Evolutionary conservation across 1,140 invertebrate genomes (phyloP).

Genomic region (Geopemphigus sp.): DNA sequence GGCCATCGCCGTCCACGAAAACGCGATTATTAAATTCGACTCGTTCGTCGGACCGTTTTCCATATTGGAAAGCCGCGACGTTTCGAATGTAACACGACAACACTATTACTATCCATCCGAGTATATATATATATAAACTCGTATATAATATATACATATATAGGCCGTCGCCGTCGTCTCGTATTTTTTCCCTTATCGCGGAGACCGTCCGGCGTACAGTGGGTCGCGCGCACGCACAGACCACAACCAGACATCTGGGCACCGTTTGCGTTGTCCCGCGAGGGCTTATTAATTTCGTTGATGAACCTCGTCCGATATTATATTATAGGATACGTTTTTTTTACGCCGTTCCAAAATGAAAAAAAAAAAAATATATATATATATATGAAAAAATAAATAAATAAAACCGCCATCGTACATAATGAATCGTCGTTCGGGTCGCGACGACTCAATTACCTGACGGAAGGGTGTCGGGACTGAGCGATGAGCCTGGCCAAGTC

Average conservation of each 20-base stretch:
- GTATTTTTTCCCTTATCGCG: not conserved
- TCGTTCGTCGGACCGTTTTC: too few relatives aligned
- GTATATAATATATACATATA: too few relatives aligned
- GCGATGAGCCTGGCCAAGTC: not conserved
- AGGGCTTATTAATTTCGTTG: slow-evolving; percentile 14
- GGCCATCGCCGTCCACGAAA: too few relatives aligned
- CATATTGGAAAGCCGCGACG: too few relatives aligned
- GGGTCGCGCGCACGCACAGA: not conserved
- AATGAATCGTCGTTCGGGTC: slow-evolving; percentile 20
- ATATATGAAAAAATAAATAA: too few relatives aligned
- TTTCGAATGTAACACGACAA: too few relatives aligned
- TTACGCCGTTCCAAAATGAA: not conserved
- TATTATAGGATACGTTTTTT: not conserved
- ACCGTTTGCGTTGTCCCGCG: not conserved
- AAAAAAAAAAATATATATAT: too few relatives aligned
- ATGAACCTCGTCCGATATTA: not conserved
- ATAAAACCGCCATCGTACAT: not conserved
- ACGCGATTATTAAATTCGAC: too few relatives aligned
- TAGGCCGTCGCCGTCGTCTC: too few relatives aligned
- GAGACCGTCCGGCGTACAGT: not conserved
- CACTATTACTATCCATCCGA: too few relatives aligned
- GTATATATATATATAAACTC: too few relatives aligned
- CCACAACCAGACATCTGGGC: slow-evolving; percentile 43
- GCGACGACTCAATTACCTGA: slow-evolving; percentile 36
- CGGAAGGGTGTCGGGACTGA: slow-evolving; percentile 22